phyloP scores from a whole-genome alignment of 2,113 vertebrate genomes.

The Laterallus jamaicensis region DNA sequence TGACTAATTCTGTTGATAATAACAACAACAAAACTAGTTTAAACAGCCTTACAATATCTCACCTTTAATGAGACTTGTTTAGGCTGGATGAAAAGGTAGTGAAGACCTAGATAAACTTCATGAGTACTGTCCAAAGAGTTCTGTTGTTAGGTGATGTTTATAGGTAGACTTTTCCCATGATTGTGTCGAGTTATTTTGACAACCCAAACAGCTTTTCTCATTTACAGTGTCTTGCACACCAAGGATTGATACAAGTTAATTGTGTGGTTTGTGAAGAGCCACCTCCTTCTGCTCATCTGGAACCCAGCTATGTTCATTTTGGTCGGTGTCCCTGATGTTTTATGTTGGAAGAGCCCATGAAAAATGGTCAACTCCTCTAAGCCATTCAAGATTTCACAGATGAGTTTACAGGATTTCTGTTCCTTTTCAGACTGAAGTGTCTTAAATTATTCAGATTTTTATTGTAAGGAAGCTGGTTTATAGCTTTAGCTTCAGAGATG shows the following conservation, averaged over 20 bases:
- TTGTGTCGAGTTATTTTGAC: background rate
- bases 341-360: background rate
- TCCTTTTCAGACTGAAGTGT: background rate
- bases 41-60: background rate
- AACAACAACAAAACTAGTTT: background rate
- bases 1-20: background rate
- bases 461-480: background rate
- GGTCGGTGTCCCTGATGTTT: background rate
- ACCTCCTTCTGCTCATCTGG: background rate
- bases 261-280: background rate
- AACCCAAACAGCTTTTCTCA: background rate
- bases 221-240: background rate
- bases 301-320: background rate
- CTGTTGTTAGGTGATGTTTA: background rate
- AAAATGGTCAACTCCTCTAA: background rate
- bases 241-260: background rate
- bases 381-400: background rate
- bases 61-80: background rate
- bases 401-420: background rate
- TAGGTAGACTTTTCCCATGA: background rate
- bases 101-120: background rate
- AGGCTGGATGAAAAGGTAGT: background rate
- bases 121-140: background rate
- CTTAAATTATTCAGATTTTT: background rate
- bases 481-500: background rate